A percentile compares a stretch with the other conserved stretches of the same genome.
phyloP scores from a whole-genome alignment of 2,888 invertebrate genomes.

The Noctua janthe region DNA sequence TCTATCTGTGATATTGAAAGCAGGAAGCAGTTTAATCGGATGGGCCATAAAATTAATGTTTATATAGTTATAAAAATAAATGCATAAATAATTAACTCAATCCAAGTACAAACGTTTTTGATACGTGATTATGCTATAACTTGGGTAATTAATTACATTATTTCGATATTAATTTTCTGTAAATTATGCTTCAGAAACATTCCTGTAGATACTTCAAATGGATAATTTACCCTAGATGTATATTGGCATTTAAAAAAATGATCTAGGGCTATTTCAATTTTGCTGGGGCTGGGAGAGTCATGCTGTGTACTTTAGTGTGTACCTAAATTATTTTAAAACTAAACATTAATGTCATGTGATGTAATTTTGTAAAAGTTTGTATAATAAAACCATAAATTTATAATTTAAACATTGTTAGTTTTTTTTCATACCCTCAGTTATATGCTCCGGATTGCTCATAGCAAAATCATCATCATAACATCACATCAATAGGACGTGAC shows the following conservation, averaged over 20 bases:
- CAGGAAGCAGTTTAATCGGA: slow-evolving; percentile 66
- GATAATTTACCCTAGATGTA: slow-evolving; percentile 4
- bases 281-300: neutral
- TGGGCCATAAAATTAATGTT: slow-evolving; percentile 65
- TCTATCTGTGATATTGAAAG: slow-evolving; percentile 63
- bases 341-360: slow-evolving; percentile 32
- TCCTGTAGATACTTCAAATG: slow-evolving; percentile 10
- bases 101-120: slow-evolving; percentile 45
- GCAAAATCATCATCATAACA: no score
- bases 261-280: neutral
- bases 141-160: slow-evolving; percentile 8
- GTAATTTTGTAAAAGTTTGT: slow-evolving; percentile 60
- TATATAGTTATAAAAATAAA: slow-evolving; percentile 25
- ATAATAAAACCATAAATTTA: slow-evolving; percentile 39
- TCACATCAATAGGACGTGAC: no score
- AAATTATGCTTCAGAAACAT: slow-evolving; percentile 26
- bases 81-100: slow-evolving; percentile 5
- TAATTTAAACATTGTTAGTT: slow-evolving; percentile 16
- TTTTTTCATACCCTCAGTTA: slow-evolving; percentile 2
- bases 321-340: slow-evolving; percentile 43
- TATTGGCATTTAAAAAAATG: slow-evolving; percentile 11
- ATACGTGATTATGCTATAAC: slow-evolving; percentile 10
- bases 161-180: neutral
- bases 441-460: neutral
- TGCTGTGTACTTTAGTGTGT: slow-evolving; percentile 12